Percentiles rank a stretch among this genome's conserved stretches.
Conservation (phyloP, 1,140 invertebrate species). For the Nixonia krombeini region DNA sequence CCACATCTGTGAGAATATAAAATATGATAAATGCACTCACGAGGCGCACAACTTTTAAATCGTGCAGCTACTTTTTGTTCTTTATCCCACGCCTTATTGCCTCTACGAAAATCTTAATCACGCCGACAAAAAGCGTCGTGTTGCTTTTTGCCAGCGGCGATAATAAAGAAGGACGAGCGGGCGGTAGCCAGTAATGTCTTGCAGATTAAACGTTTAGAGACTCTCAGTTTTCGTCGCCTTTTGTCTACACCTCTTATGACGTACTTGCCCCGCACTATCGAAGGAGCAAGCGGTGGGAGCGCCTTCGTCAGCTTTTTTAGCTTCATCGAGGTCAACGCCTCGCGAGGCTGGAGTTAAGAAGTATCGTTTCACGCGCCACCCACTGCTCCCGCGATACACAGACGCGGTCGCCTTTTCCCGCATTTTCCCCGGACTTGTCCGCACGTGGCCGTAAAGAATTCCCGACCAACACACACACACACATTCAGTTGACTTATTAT, state of each 20-base stretch:
- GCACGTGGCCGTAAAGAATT: constrained; percentile 30
- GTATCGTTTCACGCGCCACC: constrained; percentile 34
- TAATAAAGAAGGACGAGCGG: too few relatives aligned
- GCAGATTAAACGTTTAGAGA: constrained; percentile 33
- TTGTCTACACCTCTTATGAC: constrained; percentile 42
- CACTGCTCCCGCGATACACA: constrained; percentile 2
- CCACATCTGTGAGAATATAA: too few relatives aligned
- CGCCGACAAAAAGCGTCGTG: background rate
- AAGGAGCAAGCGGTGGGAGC: constrained; percentile 27
- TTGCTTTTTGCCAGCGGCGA: too few relatives aligned
- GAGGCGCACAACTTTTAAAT: too few relatives aligned
- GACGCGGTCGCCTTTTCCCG: constrained; percentile 20
- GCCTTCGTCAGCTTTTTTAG: constrained; percentile 60
- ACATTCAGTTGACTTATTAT: constrained; percentile 47
- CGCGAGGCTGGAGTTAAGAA: constrained; percentile 37
- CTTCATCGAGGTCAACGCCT: constrained; percentile 45
- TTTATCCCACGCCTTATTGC: too few relatives aligned
- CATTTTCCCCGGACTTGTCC: constrained; percentile 28
- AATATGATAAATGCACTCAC: too few relatives aligned
- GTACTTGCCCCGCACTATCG: constrained; percentile 34
- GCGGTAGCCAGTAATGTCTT: background rate
- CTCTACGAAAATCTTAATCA: too few relatives aligned
- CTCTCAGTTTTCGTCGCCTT: constrained; percentile 26
- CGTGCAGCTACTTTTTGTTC: too few relatives aligned
- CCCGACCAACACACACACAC: constrained; percentile 22